A percentile compares a stretch with the other conserved stretches of the same genome.
Conservation (phyloP, 2,888 invertebrate species). For the Eupithecia insigniata region DNA sequence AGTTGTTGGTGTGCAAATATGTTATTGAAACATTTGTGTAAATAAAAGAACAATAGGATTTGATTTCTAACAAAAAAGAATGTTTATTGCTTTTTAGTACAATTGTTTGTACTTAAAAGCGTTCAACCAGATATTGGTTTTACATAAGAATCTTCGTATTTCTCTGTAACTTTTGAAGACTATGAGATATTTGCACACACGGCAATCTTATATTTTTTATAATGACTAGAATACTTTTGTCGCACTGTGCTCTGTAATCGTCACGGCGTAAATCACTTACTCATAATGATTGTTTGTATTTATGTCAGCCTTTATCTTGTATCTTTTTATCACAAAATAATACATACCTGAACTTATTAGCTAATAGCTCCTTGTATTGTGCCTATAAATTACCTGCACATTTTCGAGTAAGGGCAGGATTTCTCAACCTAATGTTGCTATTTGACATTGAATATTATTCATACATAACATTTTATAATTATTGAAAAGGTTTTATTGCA, state of each 20-base stretch:
- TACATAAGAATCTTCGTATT: background rate
- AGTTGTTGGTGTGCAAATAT: conserved; percentile 54
- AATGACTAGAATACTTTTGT: conserved; percentile 69
- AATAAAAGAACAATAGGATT: background rate
- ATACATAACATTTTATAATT: background rate
- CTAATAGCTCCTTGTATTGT: background rate
- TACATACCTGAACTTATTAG: background rate
- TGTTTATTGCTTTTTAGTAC: background rate
- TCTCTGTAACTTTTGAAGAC: background rate
- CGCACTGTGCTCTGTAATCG: conserved; percentile 66
- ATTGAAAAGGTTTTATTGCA: background rate
- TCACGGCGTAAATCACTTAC: conserved; percentile 69
- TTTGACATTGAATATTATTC: background rate
- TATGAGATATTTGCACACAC: conserved; percentile 54
- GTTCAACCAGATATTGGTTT: background rate
- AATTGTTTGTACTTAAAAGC: background rate
- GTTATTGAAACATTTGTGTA: conserved; percentile 28
- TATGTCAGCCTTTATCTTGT: conserved; percentile 51
- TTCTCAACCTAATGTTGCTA: background rate
- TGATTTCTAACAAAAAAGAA: background rate
- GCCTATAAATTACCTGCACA: background rate
- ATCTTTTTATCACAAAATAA: background rate
- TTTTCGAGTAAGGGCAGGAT: background rate
- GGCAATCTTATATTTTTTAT: conserved; percentile 69
- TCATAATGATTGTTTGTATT: conserved; percentile 71